These are phyloP conservation scores for Rhabdornis inornatus DNA, from an alignment of 2,113 vertebrate species.

Conservation along the genomic window DNA sequence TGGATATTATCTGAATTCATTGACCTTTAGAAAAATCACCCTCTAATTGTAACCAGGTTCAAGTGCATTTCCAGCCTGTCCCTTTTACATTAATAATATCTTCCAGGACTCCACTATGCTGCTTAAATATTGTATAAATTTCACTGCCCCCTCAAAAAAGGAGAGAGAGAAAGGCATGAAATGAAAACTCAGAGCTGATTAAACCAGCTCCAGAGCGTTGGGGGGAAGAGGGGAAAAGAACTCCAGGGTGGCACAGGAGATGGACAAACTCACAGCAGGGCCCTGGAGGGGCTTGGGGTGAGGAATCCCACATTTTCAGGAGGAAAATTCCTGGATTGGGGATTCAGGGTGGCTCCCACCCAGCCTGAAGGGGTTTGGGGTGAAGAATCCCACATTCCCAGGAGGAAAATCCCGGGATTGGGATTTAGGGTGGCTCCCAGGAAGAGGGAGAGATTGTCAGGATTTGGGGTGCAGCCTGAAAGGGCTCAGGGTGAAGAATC, in stretches of 20 bases:
- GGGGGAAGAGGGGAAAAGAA: not conserved
- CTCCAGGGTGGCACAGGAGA: not conserved
- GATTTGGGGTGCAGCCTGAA: not conserved
- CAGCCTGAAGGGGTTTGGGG: fast-evolving
- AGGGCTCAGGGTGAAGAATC: fast-evolving
- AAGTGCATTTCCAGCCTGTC: conserved; percentile 88
- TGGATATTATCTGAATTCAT: conserved; percentile 99
- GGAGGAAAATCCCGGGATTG: not conserved
- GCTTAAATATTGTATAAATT: conserved; percentile 86
- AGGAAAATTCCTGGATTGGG: not conserved
- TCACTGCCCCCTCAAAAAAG: conserved; percentile 73
- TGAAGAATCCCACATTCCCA: not conserved
- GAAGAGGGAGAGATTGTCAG: too few species aligned
- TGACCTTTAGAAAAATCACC: conserved; percentile 99
- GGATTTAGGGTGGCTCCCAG: not conserved
- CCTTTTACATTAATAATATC: conserved; percentile 88
- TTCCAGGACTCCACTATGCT: conserved; percentile 74
- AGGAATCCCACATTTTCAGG: not conserved
- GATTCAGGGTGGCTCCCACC: not conserved
- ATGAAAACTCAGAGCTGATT: conserved; percentile 66
- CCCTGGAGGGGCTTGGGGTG: fast-evolving
- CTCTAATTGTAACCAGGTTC: conserved; percentile 95
- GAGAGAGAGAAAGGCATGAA: conserved; percentile 46
- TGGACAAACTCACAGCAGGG: not conserved
- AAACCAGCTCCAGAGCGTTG: not conserved